Percentiles rank a stretch among this genome's conserved stretches.
These are phyloP conservation scores for Otocyon megalotis DNA, from an alignment of 2,113 vertebrate genomes.

Conservation along the genomic window DNA sequence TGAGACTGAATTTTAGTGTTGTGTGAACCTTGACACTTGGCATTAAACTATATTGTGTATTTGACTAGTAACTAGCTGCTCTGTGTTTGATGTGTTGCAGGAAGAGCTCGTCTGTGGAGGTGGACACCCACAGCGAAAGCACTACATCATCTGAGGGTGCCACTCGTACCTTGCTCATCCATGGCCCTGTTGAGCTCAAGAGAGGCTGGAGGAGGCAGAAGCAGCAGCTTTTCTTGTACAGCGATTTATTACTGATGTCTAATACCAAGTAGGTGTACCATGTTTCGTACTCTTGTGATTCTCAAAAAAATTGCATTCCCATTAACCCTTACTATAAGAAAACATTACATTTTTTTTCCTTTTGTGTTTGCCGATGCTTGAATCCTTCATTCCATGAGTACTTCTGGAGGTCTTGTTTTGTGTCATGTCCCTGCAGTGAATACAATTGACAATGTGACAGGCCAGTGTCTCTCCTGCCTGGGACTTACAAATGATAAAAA, in stretches of 20 bases:
- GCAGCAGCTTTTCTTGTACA: constrained; percentile 92
- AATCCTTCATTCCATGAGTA: background rate
- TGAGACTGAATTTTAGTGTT: background rate
- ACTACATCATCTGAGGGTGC: constrained; percentile 90
- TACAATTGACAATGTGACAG: background rate
- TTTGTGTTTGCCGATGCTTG: background rate
- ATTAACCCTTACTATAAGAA: background rate
- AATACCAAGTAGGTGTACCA: constrained; percentile 90
- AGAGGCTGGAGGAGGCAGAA: constrained; percentile 92
- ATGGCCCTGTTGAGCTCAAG: constrained; percentile 89
- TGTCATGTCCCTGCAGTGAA: background rate
- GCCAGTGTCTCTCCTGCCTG: background rate
- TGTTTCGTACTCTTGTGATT: background rate
- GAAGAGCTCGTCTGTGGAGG: constrained; percentile 89
- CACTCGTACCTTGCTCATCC: constrained; percentile 86
- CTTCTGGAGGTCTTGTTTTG: background rate
- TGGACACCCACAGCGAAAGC: constrained; percentile 87
- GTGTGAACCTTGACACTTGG: background rate
- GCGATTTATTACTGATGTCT: constrained; percentile 90
- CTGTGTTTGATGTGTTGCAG: constrained; percentile 74
- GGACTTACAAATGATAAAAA: background rate
- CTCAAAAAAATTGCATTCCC: background rate
- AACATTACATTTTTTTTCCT: background rate
- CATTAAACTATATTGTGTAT: background rate
- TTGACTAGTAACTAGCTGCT: background rate